Base-by-base conservation (phyloP, 1,140 invertebrate species). In the Hirudo medicinalis region DNA sequence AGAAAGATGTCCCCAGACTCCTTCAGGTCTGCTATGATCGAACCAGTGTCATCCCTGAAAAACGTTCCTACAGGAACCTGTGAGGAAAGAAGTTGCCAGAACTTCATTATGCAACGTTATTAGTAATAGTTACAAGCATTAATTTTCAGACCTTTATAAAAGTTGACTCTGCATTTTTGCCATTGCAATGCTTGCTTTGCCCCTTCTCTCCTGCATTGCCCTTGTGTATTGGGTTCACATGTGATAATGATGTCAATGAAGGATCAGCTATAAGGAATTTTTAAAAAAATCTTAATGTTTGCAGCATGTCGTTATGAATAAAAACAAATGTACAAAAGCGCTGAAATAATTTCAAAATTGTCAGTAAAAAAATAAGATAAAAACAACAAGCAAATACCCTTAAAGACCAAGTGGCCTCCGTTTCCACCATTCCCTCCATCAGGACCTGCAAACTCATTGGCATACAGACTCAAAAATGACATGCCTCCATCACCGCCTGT, bases 361-460 rank as follows among this genome's bases (percentile, higher is more conserved):
- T 49, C 0, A 49, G 3, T 49, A 49, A 15, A 15, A 49, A 63
- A 63, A 63, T 63, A 8, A 19, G 29, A 6, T 22, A 25, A 13
- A n/a, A 63, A 19, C 27, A 71, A 71, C 25, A 20, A 70, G 53
- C 54, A 57, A 11, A 19, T 63, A 88, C 89, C 84, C 89, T 81
- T 73, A 77, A 97, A 91, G 67, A 99, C 87, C 2, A 99, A 89
- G 84, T 98, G 95, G 0, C 91, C 95, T n/a, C 96, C 96, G 79
- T 94, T 87, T 0, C 96, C 96, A 17, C 95, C 96, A 83, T 98
- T 91, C 0, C 94, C 96, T 6, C 95, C 95, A 83, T 94, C 91
- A 0, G 95, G 94, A 11, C 96, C 96, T 0, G 90, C 94, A 72
- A 84, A 85, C 74, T 93, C 91, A 77, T 94, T 93, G 22, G 83